phyloP scores from a whole-genome alignment of 2,113 vertebrate genomes.

The human region GRCh38 chr9:89875501-89876000 shows the following conservation, averaged over 20 bases:
- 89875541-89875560: no score
- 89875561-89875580: no score
- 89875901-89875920: no score
- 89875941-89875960: no score
- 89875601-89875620: not conserved
- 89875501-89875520: accelerated
- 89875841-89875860: not conserved
- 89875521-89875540: accelerated
- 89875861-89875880: no score
- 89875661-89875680: no score
- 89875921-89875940: no score
- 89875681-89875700: no score
- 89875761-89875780: not conserved
- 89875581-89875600: not conserved
- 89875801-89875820: not conserved
- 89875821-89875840: not conserved
- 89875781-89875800: not conserved
- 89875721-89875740: not conserved
- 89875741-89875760: accelerated
- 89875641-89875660: not conserved
- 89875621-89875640: not conserved
- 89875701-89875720: not conserved
- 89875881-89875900: no score
- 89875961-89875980: no score
- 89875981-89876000: no score